Base-by-base conservation (phyloP, 2,888 invertebrate genomes). In the Cabera pusaria region DNA sequence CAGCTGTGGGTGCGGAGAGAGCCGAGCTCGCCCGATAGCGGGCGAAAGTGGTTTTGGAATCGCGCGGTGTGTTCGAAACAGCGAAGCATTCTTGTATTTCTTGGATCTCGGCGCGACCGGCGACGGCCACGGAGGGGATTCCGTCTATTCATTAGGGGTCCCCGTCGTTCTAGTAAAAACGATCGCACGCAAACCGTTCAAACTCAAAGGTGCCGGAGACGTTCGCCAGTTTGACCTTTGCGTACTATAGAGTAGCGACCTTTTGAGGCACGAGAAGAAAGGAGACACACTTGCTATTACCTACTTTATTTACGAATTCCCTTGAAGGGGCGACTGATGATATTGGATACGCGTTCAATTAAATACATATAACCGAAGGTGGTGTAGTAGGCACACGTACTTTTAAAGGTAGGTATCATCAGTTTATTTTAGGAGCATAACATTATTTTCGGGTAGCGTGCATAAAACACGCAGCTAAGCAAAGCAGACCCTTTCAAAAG, bases 1-100 rank as follows among this genome's bases (percentile, higher is more conserved):
- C 90, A 90, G 90, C 90, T 90, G 89, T 84, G 71, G 72, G 74
- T 63, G 69, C 87, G 85, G 74, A 64, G 63, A 60, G 48, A 43
- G 59, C 74, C 89, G 89, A 85, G 45, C 43, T 32, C 20, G 43
- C 48, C 78, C 88, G 90, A 86, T 55, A 58, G 72, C 56, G 64
- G 74, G 79, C 84, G 84, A 88, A 86, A 85, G 86, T 83, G 73
- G 67, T 76, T 75, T 82, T 75, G 79, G 80, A 73, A 75, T 63
- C 72, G 69, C 69, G 62, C 63, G 64, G 70, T 57, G 59, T 52
- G 52, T 56, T 53, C 55, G 59, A 57, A 59, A 59, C 60, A 58
- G 56, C 59, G 60, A 64, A 68, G 65, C 72, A 72, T 70, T 72
- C 72, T 72, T 69, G 63, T 67, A 64, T 68, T 68, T 67, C 64